phyloP scores from a whole-genome alignment of 1,140 invertebrate species.

The Rhagoletis zephyria region DNA sequence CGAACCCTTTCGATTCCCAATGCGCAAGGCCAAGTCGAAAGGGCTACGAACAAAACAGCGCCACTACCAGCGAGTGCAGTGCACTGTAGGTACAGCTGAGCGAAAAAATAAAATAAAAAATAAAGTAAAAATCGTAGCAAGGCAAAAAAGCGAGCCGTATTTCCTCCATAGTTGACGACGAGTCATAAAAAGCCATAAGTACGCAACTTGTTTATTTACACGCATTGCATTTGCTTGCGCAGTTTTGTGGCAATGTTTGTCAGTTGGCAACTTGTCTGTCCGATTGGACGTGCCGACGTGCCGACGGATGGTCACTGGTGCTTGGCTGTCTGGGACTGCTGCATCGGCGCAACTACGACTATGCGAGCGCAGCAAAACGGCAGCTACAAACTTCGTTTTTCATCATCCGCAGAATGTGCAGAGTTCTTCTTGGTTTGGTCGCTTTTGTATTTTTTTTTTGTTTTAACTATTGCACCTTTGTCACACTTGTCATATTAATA shows the following conservation, averaged over 20 bases:
- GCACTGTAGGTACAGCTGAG: neutral
- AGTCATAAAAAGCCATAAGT: neutral
- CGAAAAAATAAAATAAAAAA: too few relatives aligned
- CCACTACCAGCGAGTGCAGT: neutral
- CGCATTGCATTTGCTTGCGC: slow-evolving; percentile 28
- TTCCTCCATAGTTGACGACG: neutral
- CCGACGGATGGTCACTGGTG: neutral
- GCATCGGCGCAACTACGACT: neutral
- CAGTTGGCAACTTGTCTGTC: neutral
- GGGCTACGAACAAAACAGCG: neutral
- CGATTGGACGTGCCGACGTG: too few relatives aligned
- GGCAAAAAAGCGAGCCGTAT: neutral
- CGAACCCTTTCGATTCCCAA: neutral
- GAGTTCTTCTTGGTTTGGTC: neutral
- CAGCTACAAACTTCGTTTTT: too few relatives aligned
- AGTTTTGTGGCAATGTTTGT: slow-evolving; percentile 3
- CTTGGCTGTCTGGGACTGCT: neutral
- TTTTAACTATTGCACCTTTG: neutral
- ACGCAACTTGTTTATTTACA: slow-evolving; percentile 45
- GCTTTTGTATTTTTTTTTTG: neutral
- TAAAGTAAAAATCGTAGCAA: neutral
- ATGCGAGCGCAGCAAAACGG: too few relatives aligned
- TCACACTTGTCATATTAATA: slow-evolving; percentile 52
- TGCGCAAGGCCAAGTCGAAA: neutral
- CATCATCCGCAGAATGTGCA: neutral